A percentile compares a stretch with the other conserved stretches of the same genome.
Evolutionary conservation across 2,797 vertebrate genomes (phyloP).

Genomic region (Alauda arvensis): DNA sequence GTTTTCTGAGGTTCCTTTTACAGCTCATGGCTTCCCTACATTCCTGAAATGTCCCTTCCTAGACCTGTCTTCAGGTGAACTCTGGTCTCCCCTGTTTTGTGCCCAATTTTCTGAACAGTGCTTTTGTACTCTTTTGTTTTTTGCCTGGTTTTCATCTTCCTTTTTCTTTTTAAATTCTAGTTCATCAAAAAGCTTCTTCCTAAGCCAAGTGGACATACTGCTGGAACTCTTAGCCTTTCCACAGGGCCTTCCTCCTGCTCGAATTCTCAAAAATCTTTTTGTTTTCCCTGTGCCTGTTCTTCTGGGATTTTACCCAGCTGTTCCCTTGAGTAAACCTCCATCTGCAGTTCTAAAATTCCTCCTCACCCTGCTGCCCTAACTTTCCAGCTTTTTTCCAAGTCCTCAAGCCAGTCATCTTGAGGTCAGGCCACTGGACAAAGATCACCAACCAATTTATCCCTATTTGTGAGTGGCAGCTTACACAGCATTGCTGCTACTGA

Average conservation of each 20-base stretch:
- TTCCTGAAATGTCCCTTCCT: fast-evolving
- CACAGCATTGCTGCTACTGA: not conserved
- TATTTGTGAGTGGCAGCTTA: not conserved
- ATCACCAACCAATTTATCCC: not conserved
- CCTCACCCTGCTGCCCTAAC: not conserved
- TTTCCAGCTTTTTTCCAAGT: not conserved
- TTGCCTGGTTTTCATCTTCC: not conserved
- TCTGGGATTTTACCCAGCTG: not conserved
- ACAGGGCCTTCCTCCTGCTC: not conserved
- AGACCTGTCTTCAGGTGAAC: not conserved
- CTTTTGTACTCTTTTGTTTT: not conserved
- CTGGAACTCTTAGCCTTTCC: not conserved
- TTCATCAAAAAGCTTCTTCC: not conserved
- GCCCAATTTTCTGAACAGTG: not conserved
- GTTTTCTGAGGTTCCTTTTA: not conserved
- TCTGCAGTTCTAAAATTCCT: not conserved
- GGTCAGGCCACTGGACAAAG: not conserved
- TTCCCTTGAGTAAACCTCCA: not conserved
- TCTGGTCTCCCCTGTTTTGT: not conserved
- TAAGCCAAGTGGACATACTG: not conserved
- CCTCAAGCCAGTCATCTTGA: not conserved
- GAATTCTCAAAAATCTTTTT: not conserved
- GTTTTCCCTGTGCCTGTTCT: not conserved
- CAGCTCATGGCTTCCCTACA: not conserved
- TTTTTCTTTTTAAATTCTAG: not conserved